A percentile compares a stretch with the other conserved stretches of the same genome.
Conservation (phyloP, 2,113 vertebrate species). For the Rhodinocichla rosea region DNA sequence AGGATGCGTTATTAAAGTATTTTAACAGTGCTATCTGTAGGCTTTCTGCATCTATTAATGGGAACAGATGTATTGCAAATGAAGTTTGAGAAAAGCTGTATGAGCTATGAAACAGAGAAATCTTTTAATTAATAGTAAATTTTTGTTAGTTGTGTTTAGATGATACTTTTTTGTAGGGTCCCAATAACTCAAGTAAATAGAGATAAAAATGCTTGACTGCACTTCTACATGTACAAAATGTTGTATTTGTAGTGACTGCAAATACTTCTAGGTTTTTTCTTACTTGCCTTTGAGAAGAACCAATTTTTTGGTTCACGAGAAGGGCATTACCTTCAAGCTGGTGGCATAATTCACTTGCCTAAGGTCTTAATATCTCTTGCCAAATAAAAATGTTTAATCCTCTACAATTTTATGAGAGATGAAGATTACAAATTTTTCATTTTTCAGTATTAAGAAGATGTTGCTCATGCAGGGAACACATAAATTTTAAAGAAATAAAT, state of each 20-base stretch:
- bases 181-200: neutral
- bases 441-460: neutral
- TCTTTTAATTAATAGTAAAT: neutral
- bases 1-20: neutral
- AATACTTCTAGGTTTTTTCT: neutral
- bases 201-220: neutral
- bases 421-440: neutral
- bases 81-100: neutral
- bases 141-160: neutral
- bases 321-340: neutral
- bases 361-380: neutral
- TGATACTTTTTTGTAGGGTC: neutral
- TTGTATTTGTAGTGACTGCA: neutral
- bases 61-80: neutral
- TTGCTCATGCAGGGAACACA: accelerated
- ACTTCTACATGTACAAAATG: neutral
- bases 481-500: neutral
- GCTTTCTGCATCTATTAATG: neutral
- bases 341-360: neutral
- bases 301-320: neutral
- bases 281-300: neutral
- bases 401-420: neutral
- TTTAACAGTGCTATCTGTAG: neutral
- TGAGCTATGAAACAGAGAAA: neutral
- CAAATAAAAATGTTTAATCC: neutral